These are phyloP conservation scores for Danaus melanippus DNA, from an alignment of 1,140 invertebrate genomes.

Conservation along the genomic window DNA sequence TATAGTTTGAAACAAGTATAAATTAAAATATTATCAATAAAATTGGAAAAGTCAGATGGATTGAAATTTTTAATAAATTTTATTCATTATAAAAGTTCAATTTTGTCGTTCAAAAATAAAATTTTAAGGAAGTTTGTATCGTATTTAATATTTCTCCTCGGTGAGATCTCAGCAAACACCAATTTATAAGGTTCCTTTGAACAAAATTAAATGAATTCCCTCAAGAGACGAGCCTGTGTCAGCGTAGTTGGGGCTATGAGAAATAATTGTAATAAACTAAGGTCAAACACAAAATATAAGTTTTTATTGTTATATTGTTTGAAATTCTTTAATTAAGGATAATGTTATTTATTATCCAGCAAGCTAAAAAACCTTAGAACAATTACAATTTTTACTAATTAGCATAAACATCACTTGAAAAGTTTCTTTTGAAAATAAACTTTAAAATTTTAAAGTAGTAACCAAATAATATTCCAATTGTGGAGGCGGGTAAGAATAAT, in stretches of 20 bases:
- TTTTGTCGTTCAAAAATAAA: no score
- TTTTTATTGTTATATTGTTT: not conserved
- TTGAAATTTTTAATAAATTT: no score
- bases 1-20: no score
- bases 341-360: constrained; percentile 1
- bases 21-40: no score
- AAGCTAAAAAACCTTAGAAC: not conserved
- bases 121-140: not conserved
- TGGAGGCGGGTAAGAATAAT: constrained; percentile 12
- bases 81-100: no score
- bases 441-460: constrained; percentile 7
- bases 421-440: not conserved
- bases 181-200: constrained; percentile 10
- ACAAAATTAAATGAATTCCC: constrained; percentile 13
- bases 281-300: constrained; percentile 4
- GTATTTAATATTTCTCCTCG: constrained; percentile 16
- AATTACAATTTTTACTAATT: no score
- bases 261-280: no score
- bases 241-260: no score
- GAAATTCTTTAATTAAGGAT: not conserved
- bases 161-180: constrained; percentile 8
- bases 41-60: no score
- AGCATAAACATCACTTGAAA: no score
- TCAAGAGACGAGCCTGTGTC: constrained; percentile 2
- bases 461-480: constrained; percentile 10